These are phyloP conservation scores for Arrhopalites spinosus DNA, from an alignment of 2,888 invertebrate genomes.

Conservation along the genomic window DNA sequence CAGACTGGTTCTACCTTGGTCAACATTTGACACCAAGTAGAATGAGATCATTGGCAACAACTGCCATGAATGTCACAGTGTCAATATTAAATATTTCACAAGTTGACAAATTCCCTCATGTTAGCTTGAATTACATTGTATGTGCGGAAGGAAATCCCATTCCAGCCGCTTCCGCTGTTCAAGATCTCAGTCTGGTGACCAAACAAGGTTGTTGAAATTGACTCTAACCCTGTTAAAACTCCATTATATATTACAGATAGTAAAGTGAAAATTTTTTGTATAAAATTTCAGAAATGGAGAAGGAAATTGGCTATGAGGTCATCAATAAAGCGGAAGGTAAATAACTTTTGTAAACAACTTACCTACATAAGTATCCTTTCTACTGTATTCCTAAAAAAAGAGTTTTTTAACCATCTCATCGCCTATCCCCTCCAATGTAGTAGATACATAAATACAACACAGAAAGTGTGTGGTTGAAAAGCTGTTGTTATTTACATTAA, in stretches of 20 bases:
- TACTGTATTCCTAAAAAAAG: no score
- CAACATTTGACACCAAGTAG: background rate
- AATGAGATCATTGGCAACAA: conserved; percentile 39
- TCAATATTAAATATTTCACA: conserved; percentile 48
- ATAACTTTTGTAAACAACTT: no score
- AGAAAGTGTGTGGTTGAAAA: background rate
- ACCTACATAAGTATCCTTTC: no score
- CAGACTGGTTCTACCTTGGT: background rate
- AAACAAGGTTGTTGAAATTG: no score
- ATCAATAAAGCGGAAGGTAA: conserved; percentile 55
- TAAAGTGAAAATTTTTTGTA: no score
- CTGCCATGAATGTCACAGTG: conserved; percentile 54
- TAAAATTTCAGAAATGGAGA: conserved; percentile 56
- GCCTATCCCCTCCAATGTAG: no score
- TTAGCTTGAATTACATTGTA: conserved; percentile 52
- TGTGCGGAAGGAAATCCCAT: conserved; percentile 54
- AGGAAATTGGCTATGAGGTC: conserved; percentile 52
- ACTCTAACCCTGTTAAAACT: no score
- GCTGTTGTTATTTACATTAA: background rate
- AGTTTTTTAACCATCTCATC: no score
- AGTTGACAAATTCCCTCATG: conserved; percentile 19
- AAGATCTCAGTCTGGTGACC: conserved; percentile 48
- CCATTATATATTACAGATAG: no score
- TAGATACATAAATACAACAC: no score
- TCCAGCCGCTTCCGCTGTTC: conserved; percentile 52